phyloP scores from a whole-genome alignment of 2,797 vertebrate species.

The Scyliorhinus canicula region DNA sequence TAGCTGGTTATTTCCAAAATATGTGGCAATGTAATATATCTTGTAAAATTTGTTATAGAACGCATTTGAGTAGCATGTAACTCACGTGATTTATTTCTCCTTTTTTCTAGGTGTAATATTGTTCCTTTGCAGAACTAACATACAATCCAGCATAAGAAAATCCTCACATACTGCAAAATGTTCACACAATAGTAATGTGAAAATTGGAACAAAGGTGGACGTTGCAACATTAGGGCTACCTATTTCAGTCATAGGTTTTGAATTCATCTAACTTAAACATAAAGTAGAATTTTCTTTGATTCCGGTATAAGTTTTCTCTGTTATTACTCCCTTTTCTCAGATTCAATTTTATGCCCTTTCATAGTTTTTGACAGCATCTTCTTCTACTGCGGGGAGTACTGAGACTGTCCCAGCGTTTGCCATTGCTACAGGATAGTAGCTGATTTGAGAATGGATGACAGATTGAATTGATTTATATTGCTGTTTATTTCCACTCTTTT shows the following conservation, averaged over 20 bases:
- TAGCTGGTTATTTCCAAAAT: neutral
- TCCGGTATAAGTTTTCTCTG: neutral
- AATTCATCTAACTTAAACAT: neutral
- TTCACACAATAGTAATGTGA: neutral
- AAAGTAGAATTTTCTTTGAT: neutral
- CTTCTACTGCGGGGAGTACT: neutral
- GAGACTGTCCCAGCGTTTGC: neutral
- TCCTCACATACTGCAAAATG: neutral
- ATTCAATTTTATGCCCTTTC: neutral
- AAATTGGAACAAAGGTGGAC: neutral
- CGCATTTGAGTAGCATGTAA: slow-evolving; percentile 1
- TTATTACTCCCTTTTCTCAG: neutral
- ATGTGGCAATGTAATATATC: neutral
- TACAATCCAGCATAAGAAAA: neutral
- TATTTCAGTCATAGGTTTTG: neutral
- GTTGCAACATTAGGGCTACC: neutral
- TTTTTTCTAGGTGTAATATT: slow-evolving; percentile 59
- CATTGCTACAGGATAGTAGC: neutral
- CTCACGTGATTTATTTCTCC: slow-evolving; percentile 30
- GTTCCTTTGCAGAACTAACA: slow-evolving; percentile 60
- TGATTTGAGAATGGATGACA: neutral
- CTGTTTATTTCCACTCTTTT: neutral
- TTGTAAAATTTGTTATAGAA: neutral
- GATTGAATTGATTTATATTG: neutral
- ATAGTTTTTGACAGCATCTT: neutral